These are phyloP conservation scores for Tigriopus californicus DNA, from an alignment of 2,888 invertebrate genomes.

Conservation along the genomic window DNA sequence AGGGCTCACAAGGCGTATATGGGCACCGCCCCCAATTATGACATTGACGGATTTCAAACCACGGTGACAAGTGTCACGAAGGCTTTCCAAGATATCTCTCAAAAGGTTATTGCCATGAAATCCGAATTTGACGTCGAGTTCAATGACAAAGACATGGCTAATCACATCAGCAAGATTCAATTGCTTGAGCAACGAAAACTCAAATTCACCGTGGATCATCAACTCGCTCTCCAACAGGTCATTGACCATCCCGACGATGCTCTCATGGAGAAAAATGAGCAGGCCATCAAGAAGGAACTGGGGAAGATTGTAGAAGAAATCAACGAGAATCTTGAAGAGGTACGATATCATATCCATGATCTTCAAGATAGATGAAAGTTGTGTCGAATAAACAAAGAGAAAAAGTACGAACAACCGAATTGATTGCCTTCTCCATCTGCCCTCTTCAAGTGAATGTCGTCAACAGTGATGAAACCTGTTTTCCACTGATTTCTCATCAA, in stretches of 20 bases:
- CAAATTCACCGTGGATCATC: not conserved
- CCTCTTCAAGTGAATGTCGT: too few relatives aligned
- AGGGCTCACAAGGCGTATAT: not conserved
- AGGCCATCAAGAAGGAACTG: not conserved
- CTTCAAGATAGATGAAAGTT: not conserved
- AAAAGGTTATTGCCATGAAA: not conserved
- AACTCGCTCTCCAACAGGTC: not conserved
- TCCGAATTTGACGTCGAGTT: not conserved
- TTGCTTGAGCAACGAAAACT: not conserved
- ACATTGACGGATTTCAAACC: not conserved
- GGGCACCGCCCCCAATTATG: not conserved
- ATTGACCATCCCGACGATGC: not conserved
- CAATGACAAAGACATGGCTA: not conserved
- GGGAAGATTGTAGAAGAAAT: not conserved
- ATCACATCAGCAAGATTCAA: not conserved
- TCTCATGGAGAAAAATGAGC: not conserved
- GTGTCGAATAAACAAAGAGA: too few relatives aligned
- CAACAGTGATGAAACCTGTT: too few relatives aligned
- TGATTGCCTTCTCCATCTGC: too few relatives aligned
- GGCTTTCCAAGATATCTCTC: not conserved
- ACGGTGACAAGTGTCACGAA: not conserved
- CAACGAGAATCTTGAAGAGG: not conserved
- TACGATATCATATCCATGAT: not conserved
- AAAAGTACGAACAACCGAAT: too few relatives aligned
- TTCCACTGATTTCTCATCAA: too few relatives aligned